phyloP scores from a whole-genome alignment of 2,113 vertebrate species.

The Chaetodon trifascialis region DNA sequence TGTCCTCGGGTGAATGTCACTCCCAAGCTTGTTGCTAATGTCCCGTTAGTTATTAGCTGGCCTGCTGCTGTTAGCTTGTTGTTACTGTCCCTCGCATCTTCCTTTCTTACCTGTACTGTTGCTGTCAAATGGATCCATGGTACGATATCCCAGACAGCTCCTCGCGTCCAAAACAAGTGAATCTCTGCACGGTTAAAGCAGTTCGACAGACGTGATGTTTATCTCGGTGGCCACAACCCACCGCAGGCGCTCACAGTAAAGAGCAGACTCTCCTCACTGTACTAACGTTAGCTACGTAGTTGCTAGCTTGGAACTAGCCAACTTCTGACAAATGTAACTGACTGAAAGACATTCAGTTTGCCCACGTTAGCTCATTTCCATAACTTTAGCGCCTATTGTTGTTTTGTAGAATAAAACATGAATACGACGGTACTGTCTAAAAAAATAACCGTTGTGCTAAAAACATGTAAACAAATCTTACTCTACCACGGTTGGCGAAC shows the following conservation, averaged over 20 bases:
- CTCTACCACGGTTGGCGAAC: not conserved
- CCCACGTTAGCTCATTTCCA: constrained; percentile 9
- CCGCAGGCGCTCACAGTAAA: constrained; percentile 7
- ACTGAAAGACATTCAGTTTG: constrained; percentile 41
- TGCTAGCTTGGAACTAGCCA: constrained; percentile 70
- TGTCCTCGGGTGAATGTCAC: constrained; percentile 73
- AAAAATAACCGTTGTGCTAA: not conserved
- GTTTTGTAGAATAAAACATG: not conserved
- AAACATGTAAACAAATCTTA: not conserved
- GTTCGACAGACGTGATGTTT: constrained; percentile 22
- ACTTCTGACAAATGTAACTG: constrained; percentile 63
- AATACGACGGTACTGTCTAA: not conserved
- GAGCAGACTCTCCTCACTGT: constrained; percentile 26
- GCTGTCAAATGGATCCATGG: constrained; percentile 80
- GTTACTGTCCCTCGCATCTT: not conserved
- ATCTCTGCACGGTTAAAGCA: not conserved
- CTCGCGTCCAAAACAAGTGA: not conserved
- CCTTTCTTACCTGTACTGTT: constrained; percentile 72
- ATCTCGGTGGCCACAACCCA: constrained; percentile 12
- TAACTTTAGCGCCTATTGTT: constrained; percentile 41
- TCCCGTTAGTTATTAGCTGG: constrained; percentile 65
- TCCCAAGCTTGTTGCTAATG: constrained; percentile 39
- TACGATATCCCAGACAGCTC: not conserved
- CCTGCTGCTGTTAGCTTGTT: constrained; percentile 64
- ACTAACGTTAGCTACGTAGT: constrained; percentile 50